Evolutionary conservation across 2,797 vertebrate genomes (phyloP), one percentile per base, ranked within the genome.

Genomic region (Poeciliopsis gracilis): DNA sequence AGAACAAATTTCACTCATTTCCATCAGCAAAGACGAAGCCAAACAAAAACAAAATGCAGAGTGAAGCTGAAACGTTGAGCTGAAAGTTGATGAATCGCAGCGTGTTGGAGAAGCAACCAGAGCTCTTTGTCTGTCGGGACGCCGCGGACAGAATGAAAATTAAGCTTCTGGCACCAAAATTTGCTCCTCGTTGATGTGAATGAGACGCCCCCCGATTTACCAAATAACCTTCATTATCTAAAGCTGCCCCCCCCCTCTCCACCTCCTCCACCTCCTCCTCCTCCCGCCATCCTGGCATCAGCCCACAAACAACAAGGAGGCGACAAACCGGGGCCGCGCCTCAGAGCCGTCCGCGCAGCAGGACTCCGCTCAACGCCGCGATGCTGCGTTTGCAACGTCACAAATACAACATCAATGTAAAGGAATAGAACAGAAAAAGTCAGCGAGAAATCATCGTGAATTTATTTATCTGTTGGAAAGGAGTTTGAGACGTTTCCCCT

Each of bases 161-260:
- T 46, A 77, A 82, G 78, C 82, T 75, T 84, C 85, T 71, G 87
- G 83, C 83, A 82, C 84, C 89, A 7, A 86, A 88, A 92, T 89
- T 93, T 90, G 90, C 88, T 91, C 75, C 78, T 89, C 77, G 79
- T 88, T 93, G 89, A 91, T 88, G 87, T 87, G 83, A 93, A 87
- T 88, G 88, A 85, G 86, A 88, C 93, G 59, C 49, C 87, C 73
- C 74, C 61, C 61, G 84, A 80, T 43, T 88, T 87, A 90, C 84
- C 90, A 94, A 93, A 92, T 87, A 93, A 90, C 85, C 91, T 79
- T 88, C 86, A 89, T 86, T 89, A 86, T 78, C 83, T 77, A 76
- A 78, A 84, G 36, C 43, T 59, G 73, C 61, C 76, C 82, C 66
- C 85, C 55, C 76, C 70, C 18, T 49, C 69, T n/a, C 59, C 85